phyloP scores from a whole-genome alignment of 1,140 invertebrate species.

The Grapholita molesta region DNA sequence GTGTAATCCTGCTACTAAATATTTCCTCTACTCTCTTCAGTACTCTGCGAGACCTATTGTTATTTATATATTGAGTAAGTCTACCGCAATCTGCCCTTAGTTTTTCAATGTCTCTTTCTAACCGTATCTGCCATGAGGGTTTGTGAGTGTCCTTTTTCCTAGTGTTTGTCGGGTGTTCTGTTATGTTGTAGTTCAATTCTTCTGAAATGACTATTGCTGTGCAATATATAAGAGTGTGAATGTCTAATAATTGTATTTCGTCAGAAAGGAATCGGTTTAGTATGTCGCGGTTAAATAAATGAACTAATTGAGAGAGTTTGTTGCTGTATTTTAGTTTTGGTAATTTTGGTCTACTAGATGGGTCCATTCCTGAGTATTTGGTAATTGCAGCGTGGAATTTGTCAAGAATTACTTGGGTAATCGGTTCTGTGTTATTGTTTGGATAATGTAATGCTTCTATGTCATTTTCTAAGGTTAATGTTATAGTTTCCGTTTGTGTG shows the following conservation, averaged over 20 bases:
- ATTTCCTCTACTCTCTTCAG: slow-evolving; percentile 5
- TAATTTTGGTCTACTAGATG: slow-evolving; percentile 21
- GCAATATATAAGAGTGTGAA: slow-evolving; percentile 20
- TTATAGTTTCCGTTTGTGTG: no score
- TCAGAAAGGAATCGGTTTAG: background rate
- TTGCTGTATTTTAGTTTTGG: slow-evolving; percentile 23
- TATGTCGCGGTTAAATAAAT: background rate
- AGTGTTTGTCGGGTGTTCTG: background rate
- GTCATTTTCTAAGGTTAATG: no score
- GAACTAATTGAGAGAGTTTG: background rate
- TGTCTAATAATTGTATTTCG: background rate
- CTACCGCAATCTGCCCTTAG: slow-evolving; percentile 12
- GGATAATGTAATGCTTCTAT: no score
- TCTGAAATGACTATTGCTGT: slow-evolving; percentile 19
- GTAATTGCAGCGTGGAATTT: slow-evolving; percentile 20
- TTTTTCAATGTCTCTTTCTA: slow-evolving; percentile 20
- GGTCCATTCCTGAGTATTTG: slow-evolving; percentile 27
- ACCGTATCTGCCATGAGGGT: slow-evolving; percentile 16
- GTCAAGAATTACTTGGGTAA: background rate
- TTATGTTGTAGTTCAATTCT: slow-evolving; percentile 23
- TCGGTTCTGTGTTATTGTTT: no score
- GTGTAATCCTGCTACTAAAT: slow-evolving; percentile 19
- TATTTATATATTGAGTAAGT: slow-evolving; percentile 19
- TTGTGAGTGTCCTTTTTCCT: slow-evolving; percentile 5
- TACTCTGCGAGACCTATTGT: slow-evolving; percentile 9